Percentiles rank a stretch among this genome's conserved stretches.
phyloP scores from a whole-genome alignment of 2,888 invertebrate species.

The Embidobia sp. region DNA sequence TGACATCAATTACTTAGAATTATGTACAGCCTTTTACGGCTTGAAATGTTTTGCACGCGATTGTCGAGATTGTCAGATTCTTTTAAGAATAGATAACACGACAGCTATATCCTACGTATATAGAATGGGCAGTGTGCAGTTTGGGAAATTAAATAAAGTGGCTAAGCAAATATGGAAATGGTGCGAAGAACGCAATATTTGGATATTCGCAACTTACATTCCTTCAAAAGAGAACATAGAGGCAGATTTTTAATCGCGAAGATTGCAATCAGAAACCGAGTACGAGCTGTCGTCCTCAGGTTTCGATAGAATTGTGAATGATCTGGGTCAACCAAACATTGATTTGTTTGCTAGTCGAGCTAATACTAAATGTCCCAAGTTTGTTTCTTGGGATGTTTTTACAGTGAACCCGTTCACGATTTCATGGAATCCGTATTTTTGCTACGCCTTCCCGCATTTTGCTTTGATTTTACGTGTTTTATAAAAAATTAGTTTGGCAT shows the following conservation, averaged over 20 bases:
- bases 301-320: too few relatives aligned
- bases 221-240: conserved; percentile 9
- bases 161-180: conserved; percentile 41
- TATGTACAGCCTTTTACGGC: conserved; percentile 33
- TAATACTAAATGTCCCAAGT: neutral
- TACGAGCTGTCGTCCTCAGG: conserved; percentile 5
- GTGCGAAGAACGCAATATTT: conserved; percentile 42
- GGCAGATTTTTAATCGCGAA: conserved; percentile 46
- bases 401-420: neutral
- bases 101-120: conserved; percentile 51
- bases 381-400: neutral
- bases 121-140: conserved; percentile 39
- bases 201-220: conserved; percentile 49
- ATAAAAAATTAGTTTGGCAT: neutral
- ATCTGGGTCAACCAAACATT: neutral
- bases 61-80: conserved; percentile 12
- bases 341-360: neutral
- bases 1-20: conserved; percentile 26
- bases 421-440: neutral
- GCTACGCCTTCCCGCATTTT: neutral
- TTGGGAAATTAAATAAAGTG: conserved; percentile 36
- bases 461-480: neutral
- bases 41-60: conserved; percentile 39
- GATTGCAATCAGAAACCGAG: conserved; percentile 34
- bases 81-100: conserved; percentile 36